These are phyloP conservation scores for Tapirus indicus DNA, from an alignment of 2,797 vertebrate genomes.

Conservation along the genomic window DNA sequence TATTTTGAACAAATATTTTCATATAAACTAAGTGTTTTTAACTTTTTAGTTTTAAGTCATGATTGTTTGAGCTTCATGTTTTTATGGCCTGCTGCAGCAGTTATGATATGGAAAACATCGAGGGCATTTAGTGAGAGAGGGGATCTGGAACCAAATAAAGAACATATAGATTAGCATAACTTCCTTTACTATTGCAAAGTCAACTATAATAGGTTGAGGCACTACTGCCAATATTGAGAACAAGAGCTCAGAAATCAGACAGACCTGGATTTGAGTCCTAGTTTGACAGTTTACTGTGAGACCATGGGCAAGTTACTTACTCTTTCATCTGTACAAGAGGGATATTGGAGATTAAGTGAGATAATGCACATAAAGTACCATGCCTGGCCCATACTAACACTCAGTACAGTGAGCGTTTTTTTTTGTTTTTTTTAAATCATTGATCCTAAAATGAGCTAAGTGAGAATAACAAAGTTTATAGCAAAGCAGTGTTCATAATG, in stretches of 20 bases:
- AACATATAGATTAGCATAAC: background rate
- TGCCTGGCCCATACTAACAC: background rate
- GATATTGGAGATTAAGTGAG: background rate
- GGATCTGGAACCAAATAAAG: background rate
- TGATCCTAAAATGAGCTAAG: background rate
- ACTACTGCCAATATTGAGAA: background rate
- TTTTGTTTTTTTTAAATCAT: background rate
- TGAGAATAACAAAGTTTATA: slow-evolving; percentile 18
- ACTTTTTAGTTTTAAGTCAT: slow-evolving; percentile 25
- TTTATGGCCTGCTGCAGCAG: background rate
- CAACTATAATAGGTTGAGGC: background rate
- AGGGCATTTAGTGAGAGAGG: slow-evolving; percentile 2
- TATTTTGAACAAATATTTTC: slow-evolving; percentile 23
- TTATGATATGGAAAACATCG: background rate
- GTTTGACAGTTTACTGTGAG: background rate
- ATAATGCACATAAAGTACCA: background rate
- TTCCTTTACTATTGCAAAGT: background rate
- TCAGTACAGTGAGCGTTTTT: background rate
- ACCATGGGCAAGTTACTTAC: background rate
- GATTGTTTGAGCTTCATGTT: slow-evolving; percentile 4
- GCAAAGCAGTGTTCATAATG: background rate
- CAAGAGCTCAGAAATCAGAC: slow-evolving; percentile 6
- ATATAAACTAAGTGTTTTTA: background rate
- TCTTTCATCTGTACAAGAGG: background rate
- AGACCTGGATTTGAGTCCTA: background rate